Conservation (phyloP, 2,113 vertebrate genomes). For the Monarcha castaneiventris region DNA sequence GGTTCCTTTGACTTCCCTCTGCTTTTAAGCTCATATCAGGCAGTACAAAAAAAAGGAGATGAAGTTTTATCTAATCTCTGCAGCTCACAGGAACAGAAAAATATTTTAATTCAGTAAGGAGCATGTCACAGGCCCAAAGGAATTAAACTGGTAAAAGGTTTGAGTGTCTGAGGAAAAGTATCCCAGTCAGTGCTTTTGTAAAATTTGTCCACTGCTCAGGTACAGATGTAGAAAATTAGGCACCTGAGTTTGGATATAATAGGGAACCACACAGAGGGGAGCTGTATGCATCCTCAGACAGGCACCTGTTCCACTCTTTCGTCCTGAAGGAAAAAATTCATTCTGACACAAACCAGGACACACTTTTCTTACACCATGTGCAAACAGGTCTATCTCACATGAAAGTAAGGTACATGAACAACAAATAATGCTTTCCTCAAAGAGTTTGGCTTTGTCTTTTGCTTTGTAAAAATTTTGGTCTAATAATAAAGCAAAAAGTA, state of each 20-base stretch:
- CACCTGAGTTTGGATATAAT: accelerated
- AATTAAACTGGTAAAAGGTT: neutral
- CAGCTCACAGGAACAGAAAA: neutral
- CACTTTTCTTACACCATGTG: neutral
- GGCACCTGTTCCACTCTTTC: neutral
- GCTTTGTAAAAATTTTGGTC: neutral
- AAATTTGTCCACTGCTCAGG: neutral
- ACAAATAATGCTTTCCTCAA: neutral
- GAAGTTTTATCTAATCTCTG: neutral
- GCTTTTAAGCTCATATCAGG: neutral
- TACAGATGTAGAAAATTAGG: neutral
- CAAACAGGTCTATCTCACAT: neutral
- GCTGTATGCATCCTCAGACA: neutral
- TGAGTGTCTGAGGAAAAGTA: neutral
- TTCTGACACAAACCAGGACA: neutral
- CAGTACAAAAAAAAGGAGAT: neutral
- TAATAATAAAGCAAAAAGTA: neutral
- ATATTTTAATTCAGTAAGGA: neutral
- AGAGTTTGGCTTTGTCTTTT: neutral
- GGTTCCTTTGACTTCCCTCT: neutral
- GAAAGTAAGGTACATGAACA: neutral
- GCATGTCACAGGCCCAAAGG: neutral
- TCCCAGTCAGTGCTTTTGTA: neutral
- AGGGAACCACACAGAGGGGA: neutral
- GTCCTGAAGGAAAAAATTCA: neutral